Evolutionary conservation across 1,140 invertebrate genomes (phyloP).

Genomic region (Achroia grisella): DNA sequence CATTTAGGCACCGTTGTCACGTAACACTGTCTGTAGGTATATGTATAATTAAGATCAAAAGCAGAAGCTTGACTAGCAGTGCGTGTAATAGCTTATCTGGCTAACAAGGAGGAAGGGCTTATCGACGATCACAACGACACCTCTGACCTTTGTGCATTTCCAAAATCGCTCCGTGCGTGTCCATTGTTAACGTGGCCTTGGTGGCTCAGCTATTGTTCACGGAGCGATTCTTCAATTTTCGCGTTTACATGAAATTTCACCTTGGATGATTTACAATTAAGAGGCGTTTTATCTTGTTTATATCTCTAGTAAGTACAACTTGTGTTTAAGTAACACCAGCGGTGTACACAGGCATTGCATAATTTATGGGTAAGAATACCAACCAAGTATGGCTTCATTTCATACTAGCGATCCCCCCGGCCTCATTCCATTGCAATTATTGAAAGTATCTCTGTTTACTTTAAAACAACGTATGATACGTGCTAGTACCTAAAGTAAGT

Average conservation of each 20-base stretch:
- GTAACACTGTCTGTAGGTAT: too few relatives aligned
- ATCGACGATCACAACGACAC: constrained; percentile 38
- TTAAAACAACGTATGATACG: too few relatives aligned
- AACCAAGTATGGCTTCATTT: too few relatives aligned
- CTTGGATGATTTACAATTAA: constrained; percentile 50
- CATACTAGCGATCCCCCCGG: too few relatives aligned
- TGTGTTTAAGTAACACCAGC: not conserved
- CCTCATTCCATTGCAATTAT: too few relatives aligned
- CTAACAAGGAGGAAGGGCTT: constrained; percentile 47
- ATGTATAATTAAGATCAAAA: not conserved
- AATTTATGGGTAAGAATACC: too few relatives aligned
- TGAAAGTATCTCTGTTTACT: too few relatives aligned
- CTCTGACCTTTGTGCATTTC: constrained; percentile 54
- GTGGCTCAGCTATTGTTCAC: constrained; percentile 41
- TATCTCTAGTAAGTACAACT: not conserved
- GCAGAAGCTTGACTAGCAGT: constrained; percentile 5
- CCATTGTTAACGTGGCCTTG: constrained; percentile 49
- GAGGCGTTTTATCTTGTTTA: constrained; percentile 22
- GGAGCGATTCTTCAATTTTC: constrained; percentile 33
- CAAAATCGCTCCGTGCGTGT: constrained; percentile 42
- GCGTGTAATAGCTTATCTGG: constrained; percentile 47
- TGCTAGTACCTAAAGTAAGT: too few relatives aligned
- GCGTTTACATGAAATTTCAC: constrained; percentile 45
- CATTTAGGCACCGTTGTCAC: too few relatives aligned
- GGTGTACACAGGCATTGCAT: too few relatives aligned